Percentiles rank a stretch among this genome's conserved stretches.
phyloP scores from a whole-genome alignment of 2,113 vertebrate species.

The human region GRCh38 chrX:118107501-118108000 shows the following conservation, averaged over 20 bases:
- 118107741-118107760: not conserved
- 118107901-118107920: too few species aligned
- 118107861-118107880: too few species aligned
- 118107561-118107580: not conserved
- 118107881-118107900: too few species aligned
- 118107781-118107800: too few species aligned
- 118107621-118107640: not conserved
- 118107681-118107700: conserved; percentile 4
- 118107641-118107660: conserved; percentile 11
- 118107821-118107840: too few species aligned
- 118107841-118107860: too few species aligned
- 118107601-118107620: not conserved
- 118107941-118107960: too few species aligned
- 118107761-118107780: not conserved
- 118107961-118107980: too few species aligned
- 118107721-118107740: not conserved
- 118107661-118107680: not conserved
- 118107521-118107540: conserved; percentile 13
- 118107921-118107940: too few species aligned
- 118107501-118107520: conserved; percentile 43
- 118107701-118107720: not conserved
- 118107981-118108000: too few species aligned
- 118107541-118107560: not conserved
- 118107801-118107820: too few species aligned
- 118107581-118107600: not conserved